These are phyloP conservation scores for Chelonus insularis DNA, from an alignment of 1,140 invertebrate species.

Conservation along the genomic window DNA sequence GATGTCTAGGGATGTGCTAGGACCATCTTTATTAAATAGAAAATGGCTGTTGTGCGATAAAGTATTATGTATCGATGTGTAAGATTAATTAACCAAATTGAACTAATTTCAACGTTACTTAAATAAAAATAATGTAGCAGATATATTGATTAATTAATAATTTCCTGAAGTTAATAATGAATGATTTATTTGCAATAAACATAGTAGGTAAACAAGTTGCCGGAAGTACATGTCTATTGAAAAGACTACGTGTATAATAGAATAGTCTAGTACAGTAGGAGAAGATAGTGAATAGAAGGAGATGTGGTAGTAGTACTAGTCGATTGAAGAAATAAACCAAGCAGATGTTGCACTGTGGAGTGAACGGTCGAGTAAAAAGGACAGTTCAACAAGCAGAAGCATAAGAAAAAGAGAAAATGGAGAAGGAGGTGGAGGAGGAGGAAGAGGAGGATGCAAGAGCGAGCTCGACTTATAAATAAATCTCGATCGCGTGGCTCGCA, in stretches of 20 bases:
- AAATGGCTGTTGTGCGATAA: too few species aligned
- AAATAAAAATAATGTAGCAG: not conserved
- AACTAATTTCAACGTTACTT: too few species aligned
- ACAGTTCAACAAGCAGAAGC: not conserved
- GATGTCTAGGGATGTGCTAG: too few species aligned
- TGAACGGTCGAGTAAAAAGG: constrained; percentile 3
- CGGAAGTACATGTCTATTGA: constrained; percentile 1
- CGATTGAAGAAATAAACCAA: constrained; percentile 18
- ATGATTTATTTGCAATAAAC: not conserved
- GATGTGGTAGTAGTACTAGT: not conserved
- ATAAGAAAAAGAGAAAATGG: constrained; percentile 2
- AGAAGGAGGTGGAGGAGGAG: not conserved
- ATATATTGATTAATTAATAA: not conserved
- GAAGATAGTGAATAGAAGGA: too few species aligned
- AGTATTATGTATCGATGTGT: too few species aligned
- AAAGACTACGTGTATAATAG: not conserved
- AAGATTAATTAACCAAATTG: too few species aligned
- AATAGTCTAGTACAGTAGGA: too few species aligned
- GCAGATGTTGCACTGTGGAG: constrained; percentile 8
- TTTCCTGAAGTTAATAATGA: not conserved
- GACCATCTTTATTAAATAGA: too few species aligned
- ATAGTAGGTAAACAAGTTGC: constrained; percentile 5
- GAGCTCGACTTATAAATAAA: constrained; percentile 23
- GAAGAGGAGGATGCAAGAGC: not conserved
- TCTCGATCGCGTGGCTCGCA: constrained; percentile 20